These are phyloP conservation scores for Strix occidentalis DNA, from an alignment of 2,797 vertebrate genomes.

Conservation along the genomic window DNA sequence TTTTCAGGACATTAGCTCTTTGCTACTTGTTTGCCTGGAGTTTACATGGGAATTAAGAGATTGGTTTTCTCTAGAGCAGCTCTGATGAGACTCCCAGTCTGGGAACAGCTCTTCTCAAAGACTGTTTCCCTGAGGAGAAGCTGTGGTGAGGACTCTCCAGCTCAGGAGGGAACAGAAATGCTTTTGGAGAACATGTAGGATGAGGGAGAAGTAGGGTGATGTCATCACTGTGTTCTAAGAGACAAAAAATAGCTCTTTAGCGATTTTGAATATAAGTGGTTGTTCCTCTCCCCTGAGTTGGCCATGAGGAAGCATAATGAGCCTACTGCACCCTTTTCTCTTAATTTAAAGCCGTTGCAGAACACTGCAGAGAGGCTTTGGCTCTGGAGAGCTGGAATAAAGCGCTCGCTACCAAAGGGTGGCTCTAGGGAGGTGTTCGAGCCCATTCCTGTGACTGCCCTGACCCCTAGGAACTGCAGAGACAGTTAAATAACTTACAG, in stretches of 20 bases:
- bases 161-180: no score
- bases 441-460: constrained; percentile 1
- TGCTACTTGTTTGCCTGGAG: background rate
- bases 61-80: background rate
- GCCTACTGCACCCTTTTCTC: background rate
- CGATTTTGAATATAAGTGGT: background rate
- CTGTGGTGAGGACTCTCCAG: background rate
- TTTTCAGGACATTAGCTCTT: background rate
- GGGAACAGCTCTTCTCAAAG: background rate
- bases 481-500: background rate
- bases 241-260: background rate
- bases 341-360: background rate
- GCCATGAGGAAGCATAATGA: background rate
- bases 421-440: background rate
- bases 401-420: fast-evolving
- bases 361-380: background rate
- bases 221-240: background rate
- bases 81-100: background rate
- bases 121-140: background rate
- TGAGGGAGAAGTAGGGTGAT: background rate
- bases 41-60: background rate
- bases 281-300: background rate
- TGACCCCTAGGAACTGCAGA: constrained; percentile 55
- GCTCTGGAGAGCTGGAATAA: background rate
- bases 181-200: background rate